Evolutionary conservation across 1,140 invertebrate genomes (phyloP), one percentile per base, ranked within the genome.

Genomic region (Spodoptera litura): DNA sequence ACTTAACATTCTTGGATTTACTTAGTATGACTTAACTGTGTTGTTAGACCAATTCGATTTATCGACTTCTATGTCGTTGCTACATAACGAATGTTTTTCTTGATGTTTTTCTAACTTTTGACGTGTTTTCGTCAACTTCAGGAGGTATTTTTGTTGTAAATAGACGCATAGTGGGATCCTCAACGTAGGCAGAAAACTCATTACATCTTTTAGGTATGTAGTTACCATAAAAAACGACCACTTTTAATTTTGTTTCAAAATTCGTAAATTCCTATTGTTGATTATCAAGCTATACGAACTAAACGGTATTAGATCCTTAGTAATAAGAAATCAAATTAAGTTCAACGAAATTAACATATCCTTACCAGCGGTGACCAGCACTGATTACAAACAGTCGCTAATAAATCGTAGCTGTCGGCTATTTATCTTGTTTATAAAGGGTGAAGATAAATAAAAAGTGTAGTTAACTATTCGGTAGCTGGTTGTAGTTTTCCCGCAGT

Each of bases 401-500:
- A 15, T 61, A 1, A 49, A 49, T 73, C 12, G 58, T 58, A 73
- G 15, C 58, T 73, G 1, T n/a, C 15, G 55, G 51, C 56, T 74
- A 80, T 83, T 84, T 72, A 72, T 72, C 15, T 58, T 68, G 13
- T 13, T 8, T 62, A 61, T 74, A 83, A 85, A 74, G 83, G 82
- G 81, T 83, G 72, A 83, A 83, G 84, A 83, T 80, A 82, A 86
- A 83, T 80, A 71, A 80, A 68, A 56, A 73, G 84, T 81, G 79
- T 61, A 77, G 78, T n/a, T 70, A 80, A 76, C 64, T 79, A 81
- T 72, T 81, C 79, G 78, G 79, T 78, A 81, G 85, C 83, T 86
- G 84, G 87, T 82, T 83, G 87, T 89, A 92, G 88, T 92, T 92
- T 90, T 85, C 85, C 86, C 88, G 90, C 85, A 91, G 87, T 94